Base-by-base conservation (phyloP, 2,113 vertebrate genomes). In the Hippocampus guttulatus region DNA sequence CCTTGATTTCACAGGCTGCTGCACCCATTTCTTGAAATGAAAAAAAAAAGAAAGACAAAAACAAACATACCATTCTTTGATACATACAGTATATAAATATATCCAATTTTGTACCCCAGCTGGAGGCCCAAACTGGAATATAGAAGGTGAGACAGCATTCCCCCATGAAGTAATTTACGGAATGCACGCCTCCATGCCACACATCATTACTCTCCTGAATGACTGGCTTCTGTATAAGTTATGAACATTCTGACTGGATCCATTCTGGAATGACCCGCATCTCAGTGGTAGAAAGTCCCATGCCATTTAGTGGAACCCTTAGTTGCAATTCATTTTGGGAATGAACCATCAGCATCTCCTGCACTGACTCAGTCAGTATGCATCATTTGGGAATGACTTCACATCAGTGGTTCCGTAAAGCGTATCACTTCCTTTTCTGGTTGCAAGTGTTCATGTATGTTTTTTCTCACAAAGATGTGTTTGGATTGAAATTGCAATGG, bases 111-210 rank as follows among this genome's bases (percentile, higher is more conserved):
- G 85, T 88, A 91, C 84, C 90, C 87, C 89, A 92, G 92, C 92
- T 88, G 92, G 92, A 92, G 88, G 90, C 90, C 87, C 91, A 89
- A 92, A 91, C 91, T 93, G 93, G 92, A 92, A 91, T 91, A 91
- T 92, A 89, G 91, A 93, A 93, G 93, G 92, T 93, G 92, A 93
- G 92, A 87, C 75, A 78, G 85, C 88, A 85, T 69, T 69, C 75
- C 82, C 80, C 84, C 90, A 92, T 92, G 80, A 88, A 91, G 78
- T 80, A 69, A 72, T 74, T 81, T 89, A 92, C 85, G 86, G 76
- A 84, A 78, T 89, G 81, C 85, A 71, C 77, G 77, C 84, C 81
- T 88, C 84, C 88, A 89, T 90, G 86, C 86, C 78, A 67, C 79
- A 83, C 81, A 84, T 88, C 90, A 92, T 93, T 65, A 40, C 55